Evolutionary conservation across 92 coral and sea anemone genomes (phyloP), one percentile per base, ranked within the genome.

Genomic region (Heteractis magnifica): DNA sequence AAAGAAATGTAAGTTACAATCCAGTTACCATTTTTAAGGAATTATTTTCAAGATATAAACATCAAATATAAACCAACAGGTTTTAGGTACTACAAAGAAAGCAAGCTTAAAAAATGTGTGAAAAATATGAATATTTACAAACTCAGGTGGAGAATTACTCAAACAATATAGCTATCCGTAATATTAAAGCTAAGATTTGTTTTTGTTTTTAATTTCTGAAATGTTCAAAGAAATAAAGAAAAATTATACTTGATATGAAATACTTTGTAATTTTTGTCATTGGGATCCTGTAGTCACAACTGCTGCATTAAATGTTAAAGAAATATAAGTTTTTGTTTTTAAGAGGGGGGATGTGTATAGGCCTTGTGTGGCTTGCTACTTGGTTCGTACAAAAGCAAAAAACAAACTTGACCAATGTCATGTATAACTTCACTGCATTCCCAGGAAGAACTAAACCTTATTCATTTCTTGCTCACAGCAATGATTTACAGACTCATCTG

Each of bases 11-110:
- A 34, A 34, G 44, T 82, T 90, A 68, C 89, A 86, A 83, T 84
- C 84, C 85, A 91, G 94, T 87, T 85, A 89, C 77, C 90, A 88
- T 93, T 93, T 93, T 93, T 87, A 93, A 89, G 83, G 98, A 89
- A 91, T 93, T 93, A 93, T 93, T 93, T 91, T 93, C 98, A 93
- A 90, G 88, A 87, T 79, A 87, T 77, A 86, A 68, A 68, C 73
- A 7, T 75, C 72, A 81, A 72, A 79, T 79, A 82, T 87, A 75
- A 85, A 52, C 55, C 48, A 59, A 84, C 82, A 58, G 20, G 72
- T 49, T 16, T 65, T 34, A 34, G 44, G 44, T 34, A 76, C 62
- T 49, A 56, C 71, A 77, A 68, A 52, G 77, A 85, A 85, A 77
- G 56, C 23, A 71, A 26, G 59, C 56, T 77, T 83, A 77, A 78